Conservation (phyloP, 1,140 invertebrate genomes). For the Aphis craccivora region DNA sequence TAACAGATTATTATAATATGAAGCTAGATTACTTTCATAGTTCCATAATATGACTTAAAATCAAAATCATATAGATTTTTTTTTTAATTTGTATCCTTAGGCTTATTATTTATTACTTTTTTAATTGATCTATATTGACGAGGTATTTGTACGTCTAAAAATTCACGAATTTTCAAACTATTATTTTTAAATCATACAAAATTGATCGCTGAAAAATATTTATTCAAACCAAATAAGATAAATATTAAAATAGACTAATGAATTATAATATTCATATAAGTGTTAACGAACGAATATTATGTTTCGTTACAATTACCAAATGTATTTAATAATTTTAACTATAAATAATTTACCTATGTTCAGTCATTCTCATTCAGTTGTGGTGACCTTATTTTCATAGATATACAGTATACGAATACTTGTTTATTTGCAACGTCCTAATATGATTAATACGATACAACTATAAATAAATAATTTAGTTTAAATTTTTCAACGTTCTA, state of each 20-base stretch:
- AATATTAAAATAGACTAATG: not conserved
- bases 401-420: not conserved
- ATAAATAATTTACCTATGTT: not conserved
- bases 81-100: not conserved
- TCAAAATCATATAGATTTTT: not conserved
- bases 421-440: not conserved
- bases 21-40: not conserved
- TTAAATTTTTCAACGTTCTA: not conserved
- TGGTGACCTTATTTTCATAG: slow-evolving; percentile 2
- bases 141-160: not conserved
- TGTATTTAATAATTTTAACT: not conserved
- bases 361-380: not conserved
- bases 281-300: not conserved
- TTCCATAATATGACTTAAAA: not conserved
- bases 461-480: not conserved
- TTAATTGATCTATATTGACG: not conserved
- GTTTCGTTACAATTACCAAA: not conserved
- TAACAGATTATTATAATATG: not conserved
- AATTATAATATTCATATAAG: not conserved
- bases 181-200: not conserved
- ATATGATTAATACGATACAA: not conserved
- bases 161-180: not conserved
- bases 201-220: not conserved
- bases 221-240: not conserved
- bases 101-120: too few species aligned